Conservation (phyloP, 2,888 invertebrate species). For the Tubulanus polymorphus region DNA sequence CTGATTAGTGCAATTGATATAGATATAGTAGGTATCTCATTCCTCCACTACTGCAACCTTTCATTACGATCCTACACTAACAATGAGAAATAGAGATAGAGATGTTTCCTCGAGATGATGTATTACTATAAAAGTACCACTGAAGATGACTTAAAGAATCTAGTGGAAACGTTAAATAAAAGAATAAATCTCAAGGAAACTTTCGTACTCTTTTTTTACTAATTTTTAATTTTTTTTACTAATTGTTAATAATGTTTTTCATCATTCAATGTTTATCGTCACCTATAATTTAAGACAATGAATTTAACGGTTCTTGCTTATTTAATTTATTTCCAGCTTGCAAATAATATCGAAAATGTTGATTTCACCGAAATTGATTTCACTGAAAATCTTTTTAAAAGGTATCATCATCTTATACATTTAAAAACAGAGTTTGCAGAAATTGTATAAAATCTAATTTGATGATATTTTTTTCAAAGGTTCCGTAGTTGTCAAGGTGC, state of each 20-base stretch:
- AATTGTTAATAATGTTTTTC: no score
- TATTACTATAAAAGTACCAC: background rate
- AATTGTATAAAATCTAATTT: no score
- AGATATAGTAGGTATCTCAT: slow-evolving; percentile 64
- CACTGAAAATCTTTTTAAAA: slow-evolving; percentile 54
- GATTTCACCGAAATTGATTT: slow-evolving; percentile 59
- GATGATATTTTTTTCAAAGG: slow-evolving; percentile 32
- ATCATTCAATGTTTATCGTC: background rate
- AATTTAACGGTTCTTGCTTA: background rate
- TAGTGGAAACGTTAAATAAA: no score
- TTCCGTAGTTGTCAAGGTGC: slow-evolving; percentile 71
- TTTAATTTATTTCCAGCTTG: slow-evolving; percentile 57
- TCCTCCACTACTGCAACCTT: no score
- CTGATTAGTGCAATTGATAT: slow-evolving; percentile 74
- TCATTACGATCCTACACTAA: no score
- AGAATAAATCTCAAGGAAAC: no score
- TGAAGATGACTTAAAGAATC: no score
- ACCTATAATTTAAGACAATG: background rate
- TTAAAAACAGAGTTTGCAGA: background rate
- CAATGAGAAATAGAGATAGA: no score
- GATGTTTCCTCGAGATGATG: no score
- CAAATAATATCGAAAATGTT: slow-evolving; percentile 71
- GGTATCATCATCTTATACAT: slow-evolving; percentile 24
- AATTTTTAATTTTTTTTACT: no score
- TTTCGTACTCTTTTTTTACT: no score